A percentile compares a stretch with the other conserved stretches of the same genome.
Evolutionary conservation across 53 echinoderm and acorn worm genomes (phyloP).

Genomic region (Zoroaster sp.): DNA sequence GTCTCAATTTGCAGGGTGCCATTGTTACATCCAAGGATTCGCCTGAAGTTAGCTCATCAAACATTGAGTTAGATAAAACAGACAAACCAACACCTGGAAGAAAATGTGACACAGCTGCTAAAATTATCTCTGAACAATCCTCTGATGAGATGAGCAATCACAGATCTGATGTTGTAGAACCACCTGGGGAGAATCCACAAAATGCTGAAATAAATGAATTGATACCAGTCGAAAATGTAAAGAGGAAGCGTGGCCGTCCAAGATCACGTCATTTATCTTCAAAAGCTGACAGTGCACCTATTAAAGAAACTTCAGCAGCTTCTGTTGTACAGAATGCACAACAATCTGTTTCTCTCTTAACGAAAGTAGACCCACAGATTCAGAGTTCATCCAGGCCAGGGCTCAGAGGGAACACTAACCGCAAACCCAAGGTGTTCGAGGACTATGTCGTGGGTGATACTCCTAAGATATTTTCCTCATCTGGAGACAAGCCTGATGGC

Average conservation of each 20-base stretch:
- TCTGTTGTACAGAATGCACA: neutral
- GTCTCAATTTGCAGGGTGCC: too few relatives aligned
- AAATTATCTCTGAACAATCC: neutral
- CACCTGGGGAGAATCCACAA: neutral
- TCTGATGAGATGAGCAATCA: too few relatives aligned
- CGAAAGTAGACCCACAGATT: neutral
- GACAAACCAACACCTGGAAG: neutral
- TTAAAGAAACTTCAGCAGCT: neutral
- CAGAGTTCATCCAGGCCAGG: neutral
- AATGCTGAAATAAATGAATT: neutral
- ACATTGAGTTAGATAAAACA: neutral
- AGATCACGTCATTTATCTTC: neutral
- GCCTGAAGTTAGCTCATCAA: neutral
- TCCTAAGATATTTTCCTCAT: neutral
- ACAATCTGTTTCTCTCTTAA: too few relatives aligned
- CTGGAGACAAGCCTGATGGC: neutral
- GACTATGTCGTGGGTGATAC: neutral
- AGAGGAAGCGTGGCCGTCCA: neutral
- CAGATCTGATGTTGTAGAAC: too few relatives aligned
- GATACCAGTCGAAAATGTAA: neutral
- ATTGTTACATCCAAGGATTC: neutral
- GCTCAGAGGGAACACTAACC: neutral
- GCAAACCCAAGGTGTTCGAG: conserved; percentile 3
- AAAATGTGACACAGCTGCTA: neutral
- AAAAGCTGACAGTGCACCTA: neutral